Conservation (phyloP, 2,113 vertebrate genomes). For the Brachypodius melanocephalos region DNA sequence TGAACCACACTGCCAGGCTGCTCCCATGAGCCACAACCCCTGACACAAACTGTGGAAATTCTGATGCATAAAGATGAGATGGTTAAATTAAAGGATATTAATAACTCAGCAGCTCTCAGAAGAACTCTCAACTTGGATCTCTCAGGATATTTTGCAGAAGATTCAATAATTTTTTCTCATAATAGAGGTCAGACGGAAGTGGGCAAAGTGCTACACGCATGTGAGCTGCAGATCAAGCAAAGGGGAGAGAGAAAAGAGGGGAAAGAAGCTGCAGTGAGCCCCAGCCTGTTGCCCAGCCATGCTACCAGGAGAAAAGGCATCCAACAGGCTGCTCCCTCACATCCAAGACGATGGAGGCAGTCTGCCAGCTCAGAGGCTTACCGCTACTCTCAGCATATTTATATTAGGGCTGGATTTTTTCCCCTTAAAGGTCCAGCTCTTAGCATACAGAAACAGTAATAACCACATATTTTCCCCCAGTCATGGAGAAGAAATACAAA, state of each 20-base stretch:
- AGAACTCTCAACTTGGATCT: background rate
- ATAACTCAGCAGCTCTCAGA: slow-evolving; percentile 2
- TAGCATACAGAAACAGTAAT: background rate
- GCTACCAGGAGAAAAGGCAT: background rate
- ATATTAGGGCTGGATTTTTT: background rate
- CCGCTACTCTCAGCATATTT: background rate
- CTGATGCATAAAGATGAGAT: background rate
- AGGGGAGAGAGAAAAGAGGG: background rate
- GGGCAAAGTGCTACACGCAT: background rate
- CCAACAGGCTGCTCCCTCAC: slow-evolving; percentile 16
- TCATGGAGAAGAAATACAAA: background rate
- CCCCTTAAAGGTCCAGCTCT: background rate
- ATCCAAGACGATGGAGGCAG: background rate
- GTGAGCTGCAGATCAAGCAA: background rate
- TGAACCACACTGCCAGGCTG: background rate
- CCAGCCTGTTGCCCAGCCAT: background rate
- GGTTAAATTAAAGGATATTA: slow-evolving; percentile 18
- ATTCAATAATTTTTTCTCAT: background rate
- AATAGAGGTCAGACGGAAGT: background rate
- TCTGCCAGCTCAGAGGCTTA: slow-evolving; percentile 28
- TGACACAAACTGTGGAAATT: background rate
- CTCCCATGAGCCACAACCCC: background rate
- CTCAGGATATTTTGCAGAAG: background rate
- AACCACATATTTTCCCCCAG: background rate
- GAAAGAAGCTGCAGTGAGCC: background rate